Evolutionary conservation across 2,888 invertebrate genomes (phyloP).

Genomic region (Agriopis aurantiaria): DNA sequence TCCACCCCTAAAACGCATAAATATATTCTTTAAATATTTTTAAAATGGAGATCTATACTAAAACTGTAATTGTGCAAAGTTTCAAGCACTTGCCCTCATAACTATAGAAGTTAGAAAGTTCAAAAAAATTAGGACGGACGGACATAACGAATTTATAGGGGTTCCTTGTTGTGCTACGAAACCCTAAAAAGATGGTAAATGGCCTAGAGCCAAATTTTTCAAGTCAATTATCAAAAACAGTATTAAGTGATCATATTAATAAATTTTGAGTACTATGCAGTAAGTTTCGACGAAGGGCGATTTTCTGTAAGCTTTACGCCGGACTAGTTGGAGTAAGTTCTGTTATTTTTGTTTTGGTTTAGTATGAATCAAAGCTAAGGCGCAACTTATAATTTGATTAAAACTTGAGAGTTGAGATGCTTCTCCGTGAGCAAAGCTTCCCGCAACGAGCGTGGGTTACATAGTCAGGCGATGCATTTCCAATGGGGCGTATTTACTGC

Average conservation of each 20-base stretch:
- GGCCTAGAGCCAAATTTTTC: neutral
- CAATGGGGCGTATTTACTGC: slow-evolving; percentile 44
- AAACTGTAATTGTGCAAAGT: no score
- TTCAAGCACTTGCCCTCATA: no score
- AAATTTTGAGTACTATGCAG: neutral
- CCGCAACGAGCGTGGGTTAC: slow-evolving; percentile 31
- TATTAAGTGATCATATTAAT: neutral
- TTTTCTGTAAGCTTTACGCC: neutral
- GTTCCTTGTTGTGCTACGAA: no score
- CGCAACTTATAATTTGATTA: slow-evolving; percentile 49
- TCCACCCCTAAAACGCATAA: no score
- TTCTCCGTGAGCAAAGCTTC: slow-evolving; percentile 45
- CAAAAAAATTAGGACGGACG: no score
- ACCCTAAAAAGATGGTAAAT: neutral
- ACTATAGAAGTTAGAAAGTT: no score
- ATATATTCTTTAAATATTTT: no score
- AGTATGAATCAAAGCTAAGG: slow-evolving; percentile 31
- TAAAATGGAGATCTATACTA: no score
- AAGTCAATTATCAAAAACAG: neutral
- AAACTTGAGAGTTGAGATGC: slow-evolving; percentile 46
- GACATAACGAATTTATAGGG: no score
- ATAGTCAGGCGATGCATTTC: slow-evolving; percentile 33
- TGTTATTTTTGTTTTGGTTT: slow-evolving; percentile 6
- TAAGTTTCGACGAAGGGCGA: neutral
- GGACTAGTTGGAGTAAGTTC: slow-evolving; percentile 1